Conservation (phyloP, 2,113 vertebrate genomes). For the Vulpes lagopus region DNA sequence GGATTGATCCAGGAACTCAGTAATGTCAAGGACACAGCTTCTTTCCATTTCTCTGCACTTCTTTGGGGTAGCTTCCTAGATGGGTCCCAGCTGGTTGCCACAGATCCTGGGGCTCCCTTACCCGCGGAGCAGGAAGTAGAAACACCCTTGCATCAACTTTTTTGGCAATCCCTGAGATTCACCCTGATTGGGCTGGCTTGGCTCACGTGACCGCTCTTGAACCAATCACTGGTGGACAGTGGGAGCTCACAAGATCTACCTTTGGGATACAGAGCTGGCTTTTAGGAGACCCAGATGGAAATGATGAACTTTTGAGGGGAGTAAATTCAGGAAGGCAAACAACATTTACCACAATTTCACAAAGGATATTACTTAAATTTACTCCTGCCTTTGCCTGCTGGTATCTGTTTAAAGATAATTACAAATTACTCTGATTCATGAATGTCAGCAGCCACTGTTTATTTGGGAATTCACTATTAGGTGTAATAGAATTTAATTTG, state of each 20-base stretch:
- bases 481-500: neutral
- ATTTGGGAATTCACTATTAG: neutral
- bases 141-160: neutral
- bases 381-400: neutral
- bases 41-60: neutral
- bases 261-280: neutral
- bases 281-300: neutral
- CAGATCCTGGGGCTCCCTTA: neutral
- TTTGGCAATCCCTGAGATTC: neutral
- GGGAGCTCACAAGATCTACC: neutral
- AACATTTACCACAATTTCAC: neutral
- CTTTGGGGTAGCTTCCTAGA: neutral
- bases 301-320: neutral
- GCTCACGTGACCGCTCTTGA: neutral
- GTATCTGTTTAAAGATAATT: conserved; percentile 28
- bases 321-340: neutral
- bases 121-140: neutral
- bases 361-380: neutral
- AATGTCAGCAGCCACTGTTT: conserved; percentile 11
- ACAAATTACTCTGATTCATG: neutral
- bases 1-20: neutral
- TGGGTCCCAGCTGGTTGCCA: neutral
- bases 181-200: neutral
- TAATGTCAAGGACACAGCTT: neutral
- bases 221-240: neutral